These are phyloP conservation scores for Pseudochirops cupreus DNA, from an alignment of 2,797 vertebrate species.

Conservation along the genomic window DNA sequence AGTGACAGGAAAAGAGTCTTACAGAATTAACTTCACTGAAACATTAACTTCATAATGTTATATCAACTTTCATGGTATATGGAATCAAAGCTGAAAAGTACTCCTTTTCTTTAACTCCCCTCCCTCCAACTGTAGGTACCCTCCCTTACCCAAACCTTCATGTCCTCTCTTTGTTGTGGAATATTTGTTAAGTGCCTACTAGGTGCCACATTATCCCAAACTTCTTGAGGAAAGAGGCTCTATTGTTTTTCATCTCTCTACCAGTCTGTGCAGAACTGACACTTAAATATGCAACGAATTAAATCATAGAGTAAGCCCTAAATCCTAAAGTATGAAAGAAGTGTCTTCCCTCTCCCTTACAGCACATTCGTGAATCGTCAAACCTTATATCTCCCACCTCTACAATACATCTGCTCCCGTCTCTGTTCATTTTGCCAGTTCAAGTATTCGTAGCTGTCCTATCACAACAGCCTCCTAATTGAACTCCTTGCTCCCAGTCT, in stretches of 20 bases:
- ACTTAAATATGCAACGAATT: neutral
- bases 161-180: neutral
- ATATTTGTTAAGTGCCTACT: conserved; percentile 22
- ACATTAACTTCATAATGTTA: conserved; percentile 17
- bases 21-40: conserved; percentile 46
- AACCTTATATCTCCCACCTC: neutral
- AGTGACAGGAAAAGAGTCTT: conserved; percentile 40
- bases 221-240: neutral
- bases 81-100: neutral
- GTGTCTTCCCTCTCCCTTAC: neutral
- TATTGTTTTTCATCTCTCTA: neutral
- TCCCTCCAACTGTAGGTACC: neutral
- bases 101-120: neutral
- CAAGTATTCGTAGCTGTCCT: neutral
- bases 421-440: neutral
- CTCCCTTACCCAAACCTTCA: neutral
- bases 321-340: neutral
- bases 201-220: neutral
- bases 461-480: neutral
- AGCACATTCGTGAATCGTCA: neutral
- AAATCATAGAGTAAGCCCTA: neutral
- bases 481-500: neutral
- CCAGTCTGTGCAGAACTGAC: neutral
- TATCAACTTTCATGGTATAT: conserved; percentile 17
- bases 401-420: neutral